Conservation (phyloP, 2,888 invertebrate genomes). For the Cyaniris semiargus region DNA sequence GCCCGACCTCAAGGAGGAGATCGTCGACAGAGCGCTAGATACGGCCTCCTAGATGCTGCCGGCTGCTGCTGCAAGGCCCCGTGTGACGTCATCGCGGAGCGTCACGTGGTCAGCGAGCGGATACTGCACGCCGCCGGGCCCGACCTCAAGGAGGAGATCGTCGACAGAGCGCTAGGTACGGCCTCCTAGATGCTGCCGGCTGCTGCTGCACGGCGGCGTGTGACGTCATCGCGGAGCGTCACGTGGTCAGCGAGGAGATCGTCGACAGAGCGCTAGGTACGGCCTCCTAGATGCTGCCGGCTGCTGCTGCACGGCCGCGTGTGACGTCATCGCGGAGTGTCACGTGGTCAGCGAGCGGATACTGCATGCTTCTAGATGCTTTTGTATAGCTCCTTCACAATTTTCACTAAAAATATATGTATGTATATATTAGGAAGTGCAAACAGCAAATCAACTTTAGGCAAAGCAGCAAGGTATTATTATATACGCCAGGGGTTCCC, state of each 20-base stretch:
- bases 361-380: conserved; percentile 72
- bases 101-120: conserved; percentile 89
- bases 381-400: no score
- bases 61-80: neutral
- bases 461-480: no score
- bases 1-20: conserved; percentile 87
- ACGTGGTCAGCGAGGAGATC: conserved; percentile 88
- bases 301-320: neutral
- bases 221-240: conserved; percentile 93
- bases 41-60: conserved; percentile 33
- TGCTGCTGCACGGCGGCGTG: neutral
- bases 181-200: neutral
- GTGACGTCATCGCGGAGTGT: conserved; percentile 91
- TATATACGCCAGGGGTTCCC: no score
- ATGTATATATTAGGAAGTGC: no score
- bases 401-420: no score
- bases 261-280: conserved; percentile 87
- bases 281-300: neutral
- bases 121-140: conserved; percentile 88
- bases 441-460: no score
- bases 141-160: conserved; percentile 89
- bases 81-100: conserved; percentile 90
- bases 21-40: conserved; percentile 87
- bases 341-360: conserved; percentile 88
- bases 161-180: conserved; percentile 86